phyloP scores from a whole-genome alignment of 2,888 invertebrate genomes.

The Heliconius aoede region DNA sequence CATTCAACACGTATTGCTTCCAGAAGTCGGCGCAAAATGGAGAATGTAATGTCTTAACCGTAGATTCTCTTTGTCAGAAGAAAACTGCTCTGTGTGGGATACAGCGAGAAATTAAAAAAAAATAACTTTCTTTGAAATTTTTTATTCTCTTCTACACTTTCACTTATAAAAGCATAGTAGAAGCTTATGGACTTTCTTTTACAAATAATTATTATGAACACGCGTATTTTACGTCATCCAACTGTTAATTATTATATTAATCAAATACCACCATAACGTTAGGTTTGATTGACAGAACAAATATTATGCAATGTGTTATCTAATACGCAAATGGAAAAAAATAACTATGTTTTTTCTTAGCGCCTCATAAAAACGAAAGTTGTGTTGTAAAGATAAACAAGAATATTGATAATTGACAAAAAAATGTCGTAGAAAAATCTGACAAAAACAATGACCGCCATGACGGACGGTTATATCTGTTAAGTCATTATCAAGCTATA shows the following conservation, averaged over 20 bases:
- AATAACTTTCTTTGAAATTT: no score
- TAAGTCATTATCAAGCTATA: slow-evolving; percentile 32
- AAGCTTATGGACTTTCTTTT: no score
- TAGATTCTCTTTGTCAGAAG: background rate
- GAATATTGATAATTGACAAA: slow-evolving; percentile 1
- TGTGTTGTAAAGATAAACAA: background rate
- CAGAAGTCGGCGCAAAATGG: background rate
- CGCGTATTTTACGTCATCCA: no score
- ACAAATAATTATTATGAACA: no score
- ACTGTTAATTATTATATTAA: no score
- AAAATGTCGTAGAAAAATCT: background rate
- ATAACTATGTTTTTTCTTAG: no score
- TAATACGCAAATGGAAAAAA: background rate
- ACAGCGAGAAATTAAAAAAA: background rate
- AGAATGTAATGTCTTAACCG: background rate
- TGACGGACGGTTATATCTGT: slow-evolving; percentile 26
- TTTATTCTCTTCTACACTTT: no score
- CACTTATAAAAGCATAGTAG: no score
- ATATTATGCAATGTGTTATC: background rate
- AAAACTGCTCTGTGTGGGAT: background rate
- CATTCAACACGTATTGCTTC: background rate
- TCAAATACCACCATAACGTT: no score
- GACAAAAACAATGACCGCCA: slow-evolving; percentile 19
- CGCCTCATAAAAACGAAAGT: background rate
- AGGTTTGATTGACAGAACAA: no score